Conservation (phyloP, 2,888 invertebrate species). For the Ormyrus thymus region DNA sequence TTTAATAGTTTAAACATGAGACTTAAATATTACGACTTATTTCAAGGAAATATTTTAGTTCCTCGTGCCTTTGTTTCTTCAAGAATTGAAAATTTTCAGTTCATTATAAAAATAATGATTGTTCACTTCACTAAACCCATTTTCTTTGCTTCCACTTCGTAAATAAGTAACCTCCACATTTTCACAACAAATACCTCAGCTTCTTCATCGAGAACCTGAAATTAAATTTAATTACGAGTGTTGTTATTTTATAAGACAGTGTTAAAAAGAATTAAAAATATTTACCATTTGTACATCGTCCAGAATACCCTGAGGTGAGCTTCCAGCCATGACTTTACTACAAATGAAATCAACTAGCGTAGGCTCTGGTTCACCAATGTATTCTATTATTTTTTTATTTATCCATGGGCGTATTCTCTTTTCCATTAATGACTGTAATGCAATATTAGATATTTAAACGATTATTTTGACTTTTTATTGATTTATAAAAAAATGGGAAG, state of each 20-base stretch:
- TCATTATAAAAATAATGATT: slow-evolving; percentile 38
- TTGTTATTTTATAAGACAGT: no score
- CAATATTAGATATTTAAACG: no score
- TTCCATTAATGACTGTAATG: slow-evolving; percentile 88
- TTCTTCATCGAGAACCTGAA: slow-evolving; percentile 98
- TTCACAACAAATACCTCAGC: slow-evolving; percentile 99
- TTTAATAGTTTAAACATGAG: slow-evolving; percentile 52
- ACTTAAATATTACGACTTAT: slow-evolving; percentile 52
- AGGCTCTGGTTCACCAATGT: slow-evolving; percentile 99
- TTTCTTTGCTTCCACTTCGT: slow-evolving; percentile 99
- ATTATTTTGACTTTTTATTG: no score
- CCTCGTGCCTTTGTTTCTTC: slow-evolving; percentile 30
- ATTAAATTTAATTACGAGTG: slow-evolving; percentile 56
- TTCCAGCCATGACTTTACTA: slow-evolving; percentile 96
- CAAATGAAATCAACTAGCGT: slow-evolving; percentile 99
- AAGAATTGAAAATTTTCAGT: slow-evolving; percentile 44
- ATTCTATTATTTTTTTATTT: slow-evolving; percentile 99
- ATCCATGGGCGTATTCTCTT: slow-evolving; percentile 99
- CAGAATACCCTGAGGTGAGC: slow-evolving; percentile 94
- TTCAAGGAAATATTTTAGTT: slow-evolving; percentile 40
- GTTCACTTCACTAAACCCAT: slow-evolving; percentile 88
- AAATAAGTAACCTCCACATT: slow-evolving; percentile 99
- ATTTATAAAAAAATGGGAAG: not conserved
- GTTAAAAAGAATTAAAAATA: slow-evolving; percentile 34
- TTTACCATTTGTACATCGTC: slow-evolving; percentile 99